Evolutionary conservation across 2,888 invertebrate species (phyloP).

Genomic region (Sminthurides aquaticus): DNA sequence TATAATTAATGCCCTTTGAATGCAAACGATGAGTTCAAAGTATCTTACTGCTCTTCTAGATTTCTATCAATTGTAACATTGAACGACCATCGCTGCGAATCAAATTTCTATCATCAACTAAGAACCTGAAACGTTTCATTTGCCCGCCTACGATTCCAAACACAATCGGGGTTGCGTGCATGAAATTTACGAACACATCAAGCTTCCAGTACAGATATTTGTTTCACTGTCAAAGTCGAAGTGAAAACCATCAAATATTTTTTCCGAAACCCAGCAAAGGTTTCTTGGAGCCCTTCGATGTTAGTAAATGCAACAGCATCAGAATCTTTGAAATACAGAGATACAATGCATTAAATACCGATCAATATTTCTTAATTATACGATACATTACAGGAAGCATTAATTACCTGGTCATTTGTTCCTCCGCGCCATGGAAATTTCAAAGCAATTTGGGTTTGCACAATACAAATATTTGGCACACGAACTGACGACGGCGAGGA

Average conservation of each 20-base stretch:
- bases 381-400: background rate
- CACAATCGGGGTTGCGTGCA: constrained; percentile 19
- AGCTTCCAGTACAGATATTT: constrained; percentile 26
- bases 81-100: constrained; percentile 13
- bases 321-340: too few species aligned
- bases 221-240: background rate
- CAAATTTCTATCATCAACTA: constrained; percentile 19
- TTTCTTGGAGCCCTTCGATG: background rate
- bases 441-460: background rate
- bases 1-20: too few species aligned
- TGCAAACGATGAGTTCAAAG: too few species aligned
- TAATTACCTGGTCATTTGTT: background rate
- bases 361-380: too few species aligned
- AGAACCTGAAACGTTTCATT: constrained; percentile 22
- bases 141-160: constrained; percentile 34
- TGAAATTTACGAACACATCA: constrained; percentile 31
- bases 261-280: background rate
- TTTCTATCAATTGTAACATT: too few species aligned
- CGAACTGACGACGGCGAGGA: background rate
- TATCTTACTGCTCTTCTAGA: too few species aligned
- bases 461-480: background rate
- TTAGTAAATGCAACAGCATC: background rate
- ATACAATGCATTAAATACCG: too few species aligned
- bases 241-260: too few species aligned
- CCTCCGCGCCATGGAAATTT: background rate